These are phyloP conservation scores for western clawed frog (Xenopus tropicalis) DNA, from an alignment of 2,113 vertebrate genomes.

Conservation along the genomic window DNA sequence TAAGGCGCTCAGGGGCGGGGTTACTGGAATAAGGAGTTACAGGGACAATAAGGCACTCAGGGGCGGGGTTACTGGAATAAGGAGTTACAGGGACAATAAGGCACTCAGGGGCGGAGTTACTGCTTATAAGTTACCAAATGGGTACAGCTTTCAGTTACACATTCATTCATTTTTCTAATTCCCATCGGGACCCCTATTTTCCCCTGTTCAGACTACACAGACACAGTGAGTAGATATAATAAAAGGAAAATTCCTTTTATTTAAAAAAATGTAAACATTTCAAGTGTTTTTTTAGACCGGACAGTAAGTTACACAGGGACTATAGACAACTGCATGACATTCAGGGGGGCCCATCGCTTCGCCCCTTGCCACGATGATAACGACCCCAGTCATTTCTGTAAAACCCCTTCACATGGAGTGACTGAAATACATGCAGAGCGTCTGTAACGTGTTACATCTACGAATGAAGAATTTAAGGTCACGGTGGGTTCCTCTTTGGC, in stretches of 20 bases:
- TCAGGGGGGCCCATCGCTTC: neutral
- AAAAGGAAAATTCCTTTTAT: constrained; percentile 41
- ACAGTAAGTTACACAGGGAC: neutral
- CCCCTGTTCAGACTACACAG: neutral
- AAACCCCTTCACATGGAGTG: constrained; percentile 3
- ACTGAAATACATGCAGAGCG: constrained; percentile 16
- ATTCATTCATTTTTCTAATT: too few species aligned
- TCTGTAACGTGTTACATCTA: neutral
- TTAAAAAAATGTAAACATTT: constrained; percentile 42
- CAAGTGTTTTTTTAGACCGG: constrained; percentile 1
- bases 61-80: too few species aligned
- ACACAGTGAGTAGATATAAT: neutral
- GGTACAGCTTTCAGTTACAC: too few species aligned
- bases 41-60: too few species aligned
- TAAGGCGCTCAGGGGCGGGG: too few species aligned
- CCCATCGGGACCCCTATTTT: too few species aligned
- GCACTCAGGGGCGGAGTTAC: too few species aligned
- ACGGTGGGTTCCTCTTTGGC: constrained; percentile 30
- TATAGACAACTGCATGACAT: constrained; percentile 1
- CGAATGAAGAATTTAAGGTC: constrained; percentile 1
- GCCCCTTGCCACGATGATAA: neutral
- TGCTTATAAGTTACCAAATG: too few species aligned
- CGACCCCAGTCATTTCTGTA: neutral
- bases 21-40: too few species aligned
- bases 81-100: too few species aligned